Evolutionary conservation across 2,888 invertebrate species (phyloP).

Genomic region (Adelognathus sp.): DNA sequence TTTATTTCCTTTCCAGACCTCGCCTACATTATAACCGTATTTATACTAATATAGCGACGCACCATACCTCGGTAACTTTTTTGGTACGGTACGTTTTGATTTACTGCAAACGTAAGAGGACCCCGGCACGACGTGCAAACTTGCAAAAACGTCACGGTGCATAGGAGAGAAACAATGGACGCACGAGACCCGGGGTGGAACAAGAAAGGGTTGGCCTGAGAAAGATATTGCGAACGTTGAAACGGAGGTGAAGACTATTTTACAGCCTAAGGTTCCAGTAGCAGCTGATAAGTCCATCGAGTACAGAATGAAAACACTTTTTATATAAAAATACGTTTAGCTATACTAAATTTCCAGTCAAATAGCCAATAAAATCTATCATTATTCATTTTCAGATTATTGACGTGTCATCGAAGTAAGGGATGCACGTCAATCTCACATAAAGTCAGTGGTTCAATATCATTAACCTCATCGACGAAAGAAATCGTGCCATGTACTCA

Average conservation of each 20-base stretch:
- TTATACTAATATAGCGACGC: slow-evolving; percentile 78
- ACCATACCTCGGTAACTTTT: slow-evolving; percentile 21
- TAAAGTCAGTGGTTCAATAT: no score
- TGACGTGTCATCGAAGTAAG: no score
- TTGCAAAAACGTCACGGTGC: slow-evolving; percentile 10
- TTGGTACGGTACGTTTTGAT: slow-evolving; percentile 64
- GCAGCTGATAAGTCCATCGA: background rate
- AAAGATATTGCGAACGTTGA: background rate
- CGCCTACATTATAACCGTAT: slow-evolving; percentile 78
- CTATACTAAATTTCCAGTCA: no score
- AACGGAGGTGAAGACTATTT: background rate
- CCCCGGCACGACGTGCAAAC: background rate
- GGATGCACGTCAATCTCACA: no score
- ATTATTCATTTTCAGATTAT: no score
- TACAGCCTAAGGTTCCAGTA: background rate
- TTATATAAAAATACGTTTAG: no score
- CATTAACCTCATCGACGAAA: background rate
- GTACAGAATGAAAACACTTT: no score
- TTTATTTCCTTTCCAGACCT: slow-evolving; percentile 76
- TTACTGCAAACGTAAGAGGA: slow-evolving; percentile 60
- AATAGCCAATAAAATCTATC: no score
- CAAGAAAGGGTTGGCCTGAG: slow-evolving; percentile 34
- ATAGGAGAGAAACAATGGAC: slow-evolving; percentile 1
- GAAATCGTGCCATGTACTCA: background rate
- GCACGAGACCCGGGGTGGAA: slow-evolving; percentile 7